phyloP scores from a whole-genome alignment of 2,888 invertebrate species.

The Caprella mutica region DNA sequence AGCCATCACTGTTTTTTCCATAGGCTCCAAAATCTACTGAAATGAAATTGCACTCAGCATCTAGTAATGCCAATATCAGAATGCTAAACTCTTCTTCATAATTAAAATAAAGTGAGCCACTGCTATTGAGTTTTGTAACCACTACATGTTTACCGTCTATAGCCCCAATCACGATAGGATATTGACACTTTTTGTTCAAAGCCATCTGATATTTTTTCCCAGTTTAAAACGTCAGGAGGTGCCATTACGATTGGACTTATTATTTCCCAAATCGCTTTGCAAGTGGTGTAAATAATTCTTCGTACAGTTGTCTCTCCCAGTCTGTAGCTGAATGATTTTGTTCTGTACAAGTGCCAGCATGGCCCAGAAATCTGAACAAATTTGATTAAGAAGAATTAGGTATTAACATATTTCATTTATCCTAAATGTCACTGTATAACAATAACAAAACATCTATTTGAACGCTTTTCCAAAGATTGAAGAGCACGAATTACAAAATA shows the following conservation, averaged over 20 bases:
- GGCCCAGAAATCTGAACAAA: not conserved
- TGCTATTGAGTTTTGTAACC: not conserved
- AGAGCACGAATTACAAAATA: no score
- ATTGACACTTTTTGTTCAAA: not conserved
- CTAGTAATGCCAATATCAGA: conserved; percentile 9
- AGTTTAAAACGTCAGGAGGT: not conserved
- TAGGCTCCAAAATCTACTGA: conserved; percentile 13
- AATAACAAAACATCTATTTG: no score
- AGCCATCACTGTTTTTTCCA: conserved; percentile 13
- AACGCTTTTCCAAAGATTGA: no score
- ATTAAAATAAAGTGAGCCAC: conserved; percentile 12
- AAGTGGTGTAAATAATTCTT: not conserved
- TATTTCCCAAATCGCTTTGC: not conserved
- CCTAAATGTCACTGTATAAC: no score
- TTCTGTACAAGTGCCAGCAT: conserved; percentile 2
- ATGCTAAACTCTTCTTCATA: conserved; percentile 14
- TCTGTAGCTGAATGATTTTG: not conserved
- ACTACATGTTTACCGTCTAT: not conserved
- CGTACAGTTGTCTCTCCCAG: conserved; percentile 1
- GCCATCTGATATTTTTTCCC: not conserved
- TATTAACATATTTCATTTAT: no score
- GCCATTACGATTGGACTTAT: not conserved
- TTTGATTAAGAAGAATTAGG: no score
- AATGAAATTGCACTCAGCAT: conserved; percentile 12
- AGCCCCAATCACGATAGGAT: not conserved